Evolutionary conservation across 2,888 invertebrate species (phyloP).

Genomic region (Lochmaea crataegi): DNA sequence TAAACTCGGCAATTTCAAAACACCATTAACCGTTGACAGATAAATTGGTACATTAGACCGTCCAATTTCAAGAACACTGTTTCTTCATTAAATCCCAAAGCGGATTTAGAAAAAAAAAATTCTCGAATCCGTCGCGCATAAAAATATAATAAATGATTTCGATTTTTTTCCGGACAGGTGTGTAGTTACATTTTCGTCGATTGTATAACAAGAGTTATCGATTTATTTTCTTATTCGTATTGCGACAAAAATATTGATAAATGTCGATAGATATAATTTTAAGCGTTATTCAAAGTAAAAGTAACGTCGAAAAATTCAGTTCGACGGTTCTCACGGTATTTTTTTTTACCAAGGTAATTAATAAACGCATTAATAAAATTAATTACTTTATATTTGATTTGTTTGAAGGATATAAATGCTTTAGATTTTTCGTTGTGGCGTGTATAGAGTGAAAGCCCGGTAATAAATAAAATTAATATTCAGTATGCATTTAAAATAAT

Average conservation of each 20-base stretch:
- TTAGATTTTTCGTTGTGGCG: not conserved
- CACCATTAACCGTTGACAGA: not conserved
- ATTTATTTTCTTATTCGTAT: not conserved
- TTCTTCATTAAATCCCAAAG: not conserved
- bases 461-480: no score
- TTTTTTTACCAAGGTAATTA: not conserved
- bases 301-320: not conserved
- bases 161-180: not conserved
- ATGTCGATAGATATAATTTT: not conserved
- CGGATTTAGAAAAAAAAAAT: not conserved
- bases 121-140: not conserved
- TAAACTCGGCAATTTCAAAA: not conserved
- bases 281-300: not conserved
- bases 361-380: not conserved
- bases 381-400: not conserved
- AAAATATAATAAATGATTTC: not conserved
- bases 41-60: not conserved
- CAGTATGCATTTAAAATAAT: no score
- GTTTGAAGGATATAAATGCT: constrained; percentile 1
- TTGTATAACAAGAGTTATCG: not conserved
- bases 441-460: no score
- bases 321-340: constrained; percentile 2
- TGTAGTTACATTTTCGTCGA: not conserved
- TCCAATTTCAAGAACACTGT: not conserved
- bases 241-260: constrained; percentile 2